Conservation (phyloP, 2,888 invertebrate species). For the Physocephala rufipes region DNA sequence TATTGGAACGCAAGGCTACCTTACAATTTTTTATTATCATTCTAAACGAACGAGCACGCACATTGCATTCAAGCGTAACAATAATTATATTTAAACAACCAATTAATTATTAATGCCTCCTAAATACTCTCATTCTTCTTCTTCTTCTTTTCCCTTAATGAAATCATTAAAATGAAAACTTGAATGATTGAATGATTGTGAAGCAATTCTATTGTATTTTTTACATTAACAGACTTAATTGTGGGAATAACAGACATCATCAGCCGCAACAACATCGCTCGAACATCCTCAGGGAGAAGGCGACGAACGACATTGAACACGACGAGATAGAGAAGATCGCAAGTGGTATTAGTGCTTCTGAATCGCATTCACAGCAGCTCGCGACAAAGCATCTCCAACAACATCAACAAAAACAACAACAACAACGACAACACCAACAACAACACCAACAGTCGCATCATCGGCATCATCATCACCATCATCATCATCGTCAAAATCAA, state of each 20-base stretch:
- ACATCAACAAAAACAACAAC: conserved; percentile 41
- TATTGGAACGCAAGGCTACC: too few species aligned
- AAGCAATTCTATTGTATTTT: conserved; percentile 36
- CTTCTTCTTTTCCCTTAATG: too few species aligned
- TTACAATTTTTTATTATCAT: too few species aligned
- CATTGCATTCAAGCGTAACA: conserved; percentile 44
- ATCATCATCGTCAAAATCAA: conserved; percentile 27
- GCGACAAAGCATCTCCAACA: conserved; percentile 43
- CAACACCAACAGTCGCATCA: background rate
- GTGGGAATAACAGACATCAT: conserved; percentile 46
- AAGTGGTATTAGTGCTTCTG: conserved; percentile 54
- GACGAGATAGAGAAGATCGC: conserved; percentile 50
- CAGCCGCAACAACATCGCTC: conserved; percentile 43
- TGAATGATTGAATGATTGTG: background rate
- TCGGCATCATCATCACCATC: conserved; percentile 44
- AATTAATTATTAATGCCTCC: background rate
- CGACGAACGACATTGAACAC: conserved; percentile 42
- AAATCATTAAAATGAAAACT: background rate
- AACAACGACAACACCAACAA: conserved; percentile 37
- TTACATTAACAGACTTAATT: conserved; percentile 48
- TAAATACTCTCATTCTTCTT: background rate
- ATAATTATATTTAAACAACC: background rate
- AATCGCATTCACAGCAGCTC: conserved; percentile 55
- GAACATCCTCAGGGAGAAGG: conserved; percentile 43
- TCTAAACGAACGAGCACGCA: conserved; percentile 35